Evolutionary conservation across 2,888 invertebrate genomes (phyloP), one percentile per base, ranked within the genome.

Genomic region (Cantharis nigra): DNA sequence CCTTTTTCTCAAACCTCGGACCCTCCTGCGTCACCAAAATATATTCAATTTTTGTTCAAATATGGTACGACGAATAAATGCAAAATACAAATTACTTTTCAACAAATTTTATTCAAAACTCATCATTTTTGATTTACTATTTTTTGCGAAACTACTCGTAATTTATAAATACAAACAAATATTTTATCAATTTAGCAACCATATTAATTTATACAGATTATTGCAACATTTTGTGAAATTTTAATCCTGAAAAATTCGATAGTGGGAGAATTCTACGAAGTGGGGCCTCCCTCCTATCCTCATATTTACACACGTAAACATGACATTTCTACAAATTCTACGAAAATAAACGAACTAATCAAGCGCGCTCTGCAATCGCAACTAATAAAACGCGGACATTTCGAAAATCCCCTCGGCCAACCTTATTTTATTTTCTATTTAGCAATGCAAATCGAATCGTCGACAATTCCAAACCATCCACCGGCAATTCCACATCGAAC

Each of bases 221-320:
- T 74, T 74, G 70, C 70, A 70, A 74, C 74, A 74, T 74, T 74
- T 74, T 70, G 69, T 70, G 63, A 69, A 74, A 74, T 74, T 69
- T 72, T 69, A 28, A 74, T 74, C 74, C 63, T 74, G n/a, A 28
- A 63, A 70, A 74, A 74, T 63, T 63, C 67, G 49, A 26, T 63
- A 63, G 74, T 63, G 74, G 74, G 74, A 33, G 70, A 33, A 62
- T 63, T 5, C 26, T 28, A 11, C 18, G 28, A 26, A 28, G 74
- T 74, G 63, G 74, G 74, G 74, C 28, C 30, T 23, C 74, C 74
- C 74, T 74, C 16, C 49, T 49, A 49, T n/a, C 49, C n/a, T 13
- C 49, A 49, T 49, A 49, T 49, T 49, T 49, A 49, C 49, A 49
- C 49, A 49, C 49, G 49, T 49, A 49, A 49, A 49, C 49, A 49